Base-by-base conservation (phyloP, 64 coral and sea anemone genomes). In the Actinia equina region DNA sequence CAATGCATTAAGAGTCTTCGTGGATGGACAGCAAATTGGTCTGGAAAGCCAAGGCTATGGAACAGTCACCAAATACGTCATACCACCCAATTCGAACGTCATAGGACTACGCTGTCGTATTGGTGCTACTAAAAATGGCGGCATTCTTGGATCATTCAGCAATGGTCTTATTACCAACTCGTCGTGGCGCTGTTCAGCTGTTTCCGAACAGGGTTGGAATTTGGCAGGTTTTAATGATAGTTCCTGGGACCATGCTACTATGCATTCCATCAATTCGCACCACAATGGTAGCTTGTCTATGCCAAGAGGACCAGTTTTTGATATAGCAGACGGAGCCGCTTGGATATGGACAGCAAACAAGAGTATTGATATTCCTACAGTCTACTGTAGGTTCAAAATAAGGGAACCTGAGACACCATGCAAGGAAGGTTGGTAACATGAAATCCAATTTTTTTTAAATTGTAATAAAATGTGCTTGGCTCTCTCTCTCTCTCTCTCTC, bases 141-240 rank as follows among this genome's bases (percentile, higher is more conserved):
- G 87, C 27, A 89, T 89, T 37, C 79, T 89, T 26, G 88, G 88
- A 9, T 89, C 88, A 25, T 83, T 89, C 7, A 89, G 88, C 43
- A 89, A 89, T 71, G 78, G 79, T 20, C 20, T 89, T 17, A 63
- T 89, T 4, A 89, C 88, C 20, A 69, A 83, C 19, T 62, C 20
- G 26, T 44, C 43, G 27, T 89, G 88, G 88, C 79, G 80, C 44
- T 89, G 88, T 41, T 41, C 37, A 7, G 9, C 49, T 67, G 22
- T 0, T 45, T 0, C 7, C 42, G 18, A 15, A 46, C 30, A 57
- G n/a, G 87, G 79, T 0, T 89, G 88, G 88, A 52, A 1, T 7
- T 44, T 37, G 17, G 52, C 80, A n/a, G 88, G 44, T 27, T 89
- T 89, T 83, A 60, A 89, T 43, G 88, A 89, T n/a, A 69, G 17